phyloP scores from a whole-genome alignment of 35 echinoderm and acorn worm genomes.

The Hemicentrotus pulcherrimus region DNA sequence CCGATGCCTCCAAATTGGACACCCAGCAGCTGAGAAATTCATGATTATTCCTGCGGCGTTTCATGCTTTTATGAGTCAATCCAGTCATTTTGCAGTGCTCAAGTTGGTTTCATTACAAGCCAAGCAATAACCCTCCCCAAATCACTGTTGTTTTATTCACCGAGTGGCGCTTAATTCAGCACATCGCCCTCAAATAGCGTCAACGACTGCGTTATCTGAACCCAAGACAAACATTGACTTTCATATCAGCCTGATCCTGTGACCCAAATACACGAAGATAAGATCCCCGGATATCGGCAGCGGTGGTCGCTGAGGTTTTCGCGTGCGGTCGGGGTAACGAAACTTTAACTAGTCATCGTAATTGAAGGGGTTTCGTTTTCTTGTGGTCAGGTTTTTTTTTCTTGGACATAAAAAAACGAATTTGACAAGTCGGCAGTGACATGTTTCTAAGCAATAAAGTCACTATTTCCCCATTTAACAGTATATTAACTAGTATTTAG shows the following conservation, averaged over 20 bases:
- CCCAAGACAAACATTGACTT: slow-evolving; percentile 53
- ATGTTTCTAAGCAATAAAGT: not conserved
- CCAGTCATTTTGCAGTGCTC: not conserved
- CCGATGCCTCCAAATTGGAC: not conserved
- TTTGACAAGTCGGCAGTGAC: not conserved
- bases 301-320: slow-evolving; percentile 32
- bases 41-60: not conserved
- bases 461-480: not conserved
- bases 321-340: not conserved
- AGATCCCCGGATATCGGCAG: not conserved
- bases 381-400: not conserved
- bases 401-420: not conserved
- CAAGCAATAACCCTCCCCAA: not conserved
- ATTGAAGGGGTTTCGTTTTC: not conserved
- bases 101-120: slow-evolving; percentile 33
- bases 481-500: not conserved
- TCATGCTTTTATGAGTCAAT: slow-evolving; percentile 43
- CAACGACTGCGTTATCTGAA: slow-evolving; percentile 1
- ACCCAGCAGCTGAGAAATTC: not conserved
- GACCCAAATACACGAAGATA: slow-evolving; percentile 38
- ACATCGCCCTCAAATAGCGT: not conserved
- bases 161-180: slow-evolving; percentile 43
- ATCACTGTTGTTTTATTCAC: slow-evolving; percentile 54
- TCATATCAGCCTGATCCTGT: slow-evolving; percentile 45
- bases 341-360: slow-evolving; percentile 11